Conservation (phyloP, 2,113 vertebrate genomes). For the Platichthys stellatus region DNA sequence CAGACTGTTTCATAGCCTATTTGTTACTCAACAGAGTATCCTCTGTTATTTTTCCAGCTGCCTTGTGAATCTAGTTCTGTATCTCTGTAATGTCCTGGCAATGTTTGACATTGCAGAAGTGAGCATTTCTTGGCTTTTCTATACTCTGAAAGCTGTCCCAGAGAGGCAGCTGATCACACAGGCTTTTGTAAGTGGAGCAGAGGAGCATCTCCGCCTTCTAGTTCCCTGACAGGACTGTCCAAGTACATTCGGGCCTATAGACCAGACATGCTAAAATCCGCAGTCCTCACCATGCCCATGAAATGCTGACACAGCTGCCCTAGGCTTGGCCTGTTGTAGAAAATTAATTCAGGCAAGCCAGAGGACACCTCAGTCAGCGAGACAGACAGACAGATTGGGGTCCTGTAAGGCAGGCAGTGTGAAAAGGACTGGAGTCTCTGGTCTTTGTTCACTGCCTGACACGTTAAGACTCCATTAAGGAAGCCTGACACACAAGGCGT, state of each 20-base stretch:
- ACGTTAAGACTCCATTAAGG: conserved; percentile 78
- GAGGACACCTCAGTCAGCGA: conserved; percentile 77
- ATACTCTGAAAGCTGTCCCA: conserved; percentile 44
- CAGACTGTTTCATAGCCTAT: not conserved
- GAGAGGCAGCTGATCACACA: conserved; percentile 66
- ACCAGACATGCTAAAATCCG: conserved; percentile 67
- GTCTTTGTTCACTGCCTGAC: conserved; percentile 80
- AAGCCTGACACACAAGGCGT: conserved; percentile 65
- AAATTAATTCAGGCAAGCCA: conserved; percentile 81
- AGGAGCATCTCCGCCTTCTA: conserved; percentile 62
- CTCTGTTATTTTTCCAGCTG: conserved; percentile 14
- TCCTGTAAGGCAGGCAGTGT: conserved; percentile 57
- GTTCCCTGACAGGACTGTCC: conserved; percentile 70
- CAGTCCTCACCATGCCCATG: conserved; percentile 64
- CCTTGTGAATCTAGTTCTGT: conserved; percentile 41
- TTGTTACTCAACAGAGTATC: not conserved
- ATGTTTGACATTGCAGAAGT: conserved; percentile 37
- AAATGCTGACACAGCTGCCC: conserved; percentile 82
- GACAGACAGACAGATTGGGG: conserved; percentile 70
- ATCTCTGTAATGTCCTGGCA: conserved; percentile 24
- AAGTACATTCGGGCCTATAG: conserved; percentile 57
- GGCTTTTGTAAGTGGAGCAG: conserved; percentile 55
- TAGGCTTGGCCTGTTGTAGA: conserved; percentile 75
- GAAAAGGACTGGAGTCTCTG: conserved; percentile 54
- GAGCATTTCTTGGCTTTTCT: conserved; percentile 33